These are phyloP conservation scores for Nomia melanderi DNA, from an alignment of 1,140 invertebrate genomes.

Conservation along the genomic window DNA sequence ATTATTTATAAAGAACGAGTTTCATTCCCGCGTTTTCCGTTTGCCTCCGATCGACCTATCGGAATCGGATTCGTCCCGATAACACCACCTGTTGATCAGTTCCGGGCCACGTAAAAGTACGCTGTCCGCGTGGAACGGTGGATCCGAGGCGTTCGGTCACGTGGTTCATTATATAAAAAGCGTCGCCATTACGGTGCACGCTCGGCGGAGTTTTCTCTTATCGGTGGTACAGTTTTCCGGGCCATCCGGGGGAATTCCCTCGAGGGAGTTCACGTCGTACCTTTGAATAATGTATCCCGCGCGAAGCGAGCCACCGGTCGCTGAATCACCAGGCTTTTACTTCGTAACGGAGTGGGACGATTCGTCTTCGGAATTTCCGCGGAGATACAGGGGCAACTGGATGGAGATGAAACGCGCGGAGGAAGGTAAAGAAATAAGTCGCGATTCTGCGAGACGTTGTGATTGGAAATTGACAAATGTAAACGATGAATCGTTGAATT, in stretches of 20 bases:
- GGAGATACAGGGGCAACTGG: neutral
- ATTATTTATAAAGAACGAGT: slow-evolving; percentile 1
- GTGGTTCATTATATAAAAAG: slow-evolving; percentile 25
- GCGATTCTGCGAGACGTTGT: no score
- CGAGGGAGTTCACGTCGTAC: slow-evolving; percentile 27
- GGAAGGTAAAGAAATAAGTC: no score
- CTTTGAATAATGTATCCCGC: slow-evolving; percentile 69
- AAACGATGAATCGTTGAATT: no score
- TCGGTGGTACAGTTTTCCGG: neutral
- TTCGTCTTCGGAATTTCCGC: slow-evolving; percentile 11
- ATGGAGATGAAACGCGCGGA: no score
- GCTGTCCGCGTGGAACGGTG: neutral
- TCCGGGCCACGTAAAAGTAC: neutral
- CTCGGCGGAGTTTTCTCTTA: neutral
- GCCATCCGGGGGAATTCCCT: neutral
- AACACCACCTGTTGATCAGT: slow-evolving; percentile 23
- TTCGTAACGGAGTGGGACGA: slow-evolving; percentile 13
- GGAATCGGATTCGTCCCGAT: neutral
- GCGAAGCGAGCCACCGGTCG: neutral
- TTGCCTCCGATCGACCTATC: neutral
- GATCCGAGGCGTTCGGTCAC: neutral
- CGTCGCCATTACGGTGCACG: neutral
- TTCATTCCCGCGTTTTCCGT: neutral
- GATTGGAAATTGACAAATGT: no score
- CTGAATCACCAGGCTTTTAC: neutral